These are phyloP conservation scores for Papilio xuthus DNA, from an alignment of 1,140 invertebrate species.

Conservation along the genomic window DNA sequence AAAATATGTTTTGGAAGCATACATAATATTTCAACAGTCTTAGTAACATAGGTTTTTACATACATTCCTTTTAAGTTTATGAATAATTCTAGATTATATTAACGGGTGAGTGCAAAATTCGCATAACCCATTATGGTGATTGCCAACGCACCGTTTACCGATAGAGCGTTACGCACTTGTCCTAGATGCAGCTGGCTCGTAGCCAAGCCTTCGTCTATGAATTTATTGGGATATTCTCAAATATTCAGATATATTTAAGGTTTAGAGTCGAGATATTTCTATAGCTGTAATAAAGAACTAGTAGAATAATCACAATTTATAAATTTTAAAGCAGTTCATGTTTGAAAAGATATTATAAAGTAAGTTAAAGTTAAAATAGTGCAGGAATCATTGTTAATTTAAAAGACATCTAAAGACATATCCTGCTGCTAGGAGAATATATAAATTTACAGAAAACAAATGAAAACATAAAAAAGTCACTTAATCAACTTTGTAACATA, in stretches of 20 bases:
- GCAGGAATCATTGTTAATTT: too few relatives aligned
- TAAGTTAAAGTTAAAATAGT: too few relatives aligned
- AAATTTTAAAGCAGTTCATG: too few relatives aligned
- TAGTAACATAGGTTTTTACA: not conserved
- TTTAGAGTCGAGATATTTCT: constrained; percentile 35
- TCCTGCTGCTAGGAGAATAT: not conserved
- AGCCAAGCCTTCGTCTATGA: constrained; percentile 64
- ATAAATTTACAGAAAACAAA: not conserved
- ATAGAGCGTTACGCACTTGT: constrained; percentile 68
- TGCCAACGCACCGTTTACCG: constrained; percentile 74
- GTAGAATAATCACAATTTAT: not conserved
- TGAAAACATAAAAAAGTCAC: constrained; percentile 10
- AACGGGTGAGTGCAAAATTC: constrained; percentile 50
- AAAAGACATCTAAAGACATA: not conserved
- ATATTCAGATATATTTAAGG: constrained; percentile 49
- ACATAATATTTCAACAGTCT: not conserved
- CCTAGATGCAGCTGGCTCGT: constrained; percentile 68
- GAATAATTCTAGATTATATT: constrained; percentile 30
- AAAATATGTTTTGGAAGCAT: not conserved
- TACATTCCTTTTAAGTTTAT: not conserved
- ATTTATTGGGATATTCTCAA: constrained; percentile 49
- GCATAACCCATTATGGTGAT: constrained; percentile 67
- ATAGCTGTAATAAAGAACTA: constrained; percentile 17
- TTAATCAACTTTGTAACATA: constrained; percentile 19
- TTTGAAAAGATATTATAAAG: too few relatives aligned